Percentiles rank a stretch among this genome's conserved stretches.
Evolutionary conservation across 2,113 vertebrate genomes (phyloP).

Genomic region (Halichoerus grypus): DNA sequence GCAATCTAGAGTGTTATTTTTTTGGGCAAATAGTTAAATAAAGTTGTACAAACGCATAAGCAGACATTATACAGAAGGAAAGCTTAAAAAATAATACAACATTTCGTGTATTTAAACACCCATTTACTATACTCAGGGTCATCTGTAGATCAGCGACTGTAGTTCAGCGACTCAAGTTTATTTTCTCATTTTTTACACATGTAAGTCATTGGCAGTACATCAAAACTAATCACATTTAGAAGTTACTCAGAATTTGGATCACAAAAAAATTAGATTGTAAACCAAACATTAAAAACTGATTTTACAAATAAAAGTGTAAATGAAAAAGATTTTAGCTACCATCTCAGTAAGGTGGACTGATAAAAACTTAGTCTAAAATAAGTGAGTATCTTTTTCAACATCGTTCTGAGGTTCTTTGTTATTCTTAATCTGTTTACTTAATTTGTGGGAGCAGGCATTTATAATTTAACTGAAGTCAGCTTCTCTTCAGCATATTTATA

Average conservation of each 20-base stretch:
- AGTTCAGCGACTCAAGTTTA: too few relatives aligned
- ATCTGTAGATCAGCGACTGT: not conserved
- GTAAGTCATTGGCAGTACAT: not conserved
- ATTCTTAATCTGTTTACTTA: not conserved
- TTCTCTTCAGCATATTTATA: not conserved
- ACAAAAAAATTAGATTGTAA: not conserved
- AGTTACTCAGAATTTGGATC: not conserved
- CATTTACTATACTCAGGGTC: not conserved
- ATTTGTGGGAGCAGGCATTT: not conserved
- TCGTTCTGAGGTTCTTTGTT: not conserved
- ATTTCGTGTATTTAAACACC: not conserved
- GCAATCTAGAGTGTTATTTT: not conserved
- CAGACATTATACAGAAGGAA: not conserved
- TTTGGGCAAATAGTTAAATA: not conserved
- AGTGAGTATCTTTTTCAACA: not conserved
- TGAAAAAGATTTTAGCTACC: not conserved
- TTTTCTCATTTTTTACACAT: not conserved
- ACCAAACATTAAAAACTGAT: not conserved
- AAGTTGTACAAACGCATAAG: not conserved
- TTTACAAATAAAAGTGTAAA: constrained; percentile 28
- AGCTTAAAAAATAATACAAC: not conserved
- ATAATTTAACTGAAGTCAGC: not conserved
- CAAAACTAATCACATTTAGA: not conserved
- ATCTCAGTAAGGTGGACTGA: not conserved
- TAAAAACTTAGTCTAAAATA: not conserved